Base-by-base conservation (phyloP, 2,888 invertebrate species). In the Folsomia manolachei region DNA sequence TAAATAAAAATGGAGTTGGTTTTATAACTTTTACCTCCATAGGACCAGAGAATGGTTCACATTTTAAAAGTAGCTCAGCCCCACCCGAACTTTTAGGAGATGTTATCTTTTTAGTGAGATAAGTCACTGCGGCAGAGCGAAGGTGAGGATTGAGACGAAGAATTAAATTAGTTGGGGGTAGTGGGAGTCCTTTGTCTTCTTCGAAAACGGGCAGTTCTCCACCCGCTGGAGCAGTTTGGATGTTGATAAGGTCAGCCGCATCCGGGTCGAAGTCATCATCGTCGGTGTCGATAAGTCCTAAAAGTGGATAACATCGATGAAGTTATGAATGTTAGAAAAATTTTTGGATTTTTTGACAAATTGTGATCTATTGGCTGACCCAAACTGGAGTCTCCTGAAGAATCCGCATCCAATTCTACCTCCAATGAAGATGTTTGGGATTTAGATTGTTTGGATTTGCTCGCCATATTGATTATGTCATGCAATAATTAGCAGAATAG, bases 71-170 rank as follows among this genome's bases (percentile, higher is more conserved):
- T 1, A 75, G 64, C 62, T 71, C 75, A 1, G 75, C 75, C 27
- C 75, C 75, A 27, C 71, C 71, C 21, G 64, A 4, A 1, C 68
- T 68, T 39, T 72, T 72, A 26, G 66, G 39, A 1, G 61, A 62
- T 7, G 52, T 71, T 2, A 75, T 51, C 56, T 71, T 68, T 21
- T 65, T n/a, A 2, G 72, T 27, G 52, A 75, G 70, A 63, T 61
- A 75, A 23, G 21, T 27, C 14, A 75, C 23, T 18, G 75, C 75
- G n/a, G 63, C 39, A 1, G 51, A 19, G 2, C 23, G 9, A 26
- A 75, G 69, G 14, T 53, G 18, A 26, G 25, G 69, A 56, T 71
- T 21, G 18, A 75, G 72, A 65, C 72, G 70, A 9, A 75, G 18
- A 7, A 75, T 72, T 0, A 75, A 63, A 61, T 70, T 69, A 1